Conservation (phyloP, 2,113 vertebrate genomes). For the Leptobrachium leishanense region DNA sequence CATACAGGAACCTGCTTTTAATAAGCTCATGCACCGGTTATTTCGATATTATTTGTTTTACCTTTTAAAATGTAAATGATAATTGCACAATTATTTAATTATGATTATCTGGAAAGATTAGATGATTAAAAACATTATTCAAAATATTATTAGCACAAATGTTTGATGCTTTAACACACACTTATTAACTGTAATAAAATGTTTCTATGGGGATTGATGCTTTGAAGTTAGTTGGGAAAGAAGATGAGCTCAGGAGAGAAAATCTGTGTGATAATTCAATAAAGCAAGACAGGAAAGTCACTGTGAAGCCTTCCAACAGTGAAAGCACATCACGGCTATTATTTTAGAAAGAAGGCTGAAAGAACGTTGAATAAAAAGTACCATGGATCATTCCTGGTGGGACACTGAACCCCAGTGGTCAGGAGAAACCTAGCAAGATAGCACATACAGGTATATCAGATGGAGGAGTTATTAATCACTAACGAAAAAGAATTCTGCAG, state of each 20-base stretch:
- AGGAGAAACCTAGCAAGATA: not conserved
- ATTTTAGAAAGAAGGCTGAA: conserved; percentile 6
- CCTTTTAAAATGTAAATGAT: conserved; percentile 26
- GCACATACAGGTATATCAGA: not conserved
- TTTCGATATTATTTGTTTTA: conserved; percentile 40
- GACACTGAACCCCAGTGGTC: conserved; percentile 27
- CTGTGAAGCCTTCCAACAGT: conserved; percentile 37
- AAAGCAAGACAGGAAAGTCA: conserved; percentile 29
- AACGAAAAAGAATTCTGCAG: not conserved
- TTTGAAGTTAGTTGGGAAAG: conserved; percentile 35
- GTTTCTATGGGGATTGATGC: conserved; percentile 25
- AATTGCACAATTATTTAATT: conserved; percentile 41
- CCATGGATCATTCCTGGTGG: not conserved
- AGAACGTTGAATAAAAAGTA: not conserved
- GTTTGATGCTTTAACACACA: conserved; percentile 43
- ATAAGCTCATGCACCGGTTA: conserved; percentile 34
- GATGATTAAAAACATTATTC: conserved; percentile 24
- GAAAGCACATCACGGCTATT: not conserved
- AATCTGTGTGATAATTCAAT: conserved; percentile 30
- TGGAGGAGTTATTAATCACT: not conserved
- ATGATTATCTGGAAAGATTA: conserved; percentile 42
- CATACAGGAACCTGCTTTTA: conserved; percentile 26
- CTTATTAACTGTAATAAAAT: conserved; percentile 36
- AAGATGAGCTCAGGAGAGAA: conserved; percentile 23
- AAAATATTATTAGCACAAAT: conserved; percentile 25